A percentile compares a stretch with the other conserved stretches of the same genome.
Conservation (phyloP, 2,888 invertebrate species). For the Pollenia labialis region DNA sequence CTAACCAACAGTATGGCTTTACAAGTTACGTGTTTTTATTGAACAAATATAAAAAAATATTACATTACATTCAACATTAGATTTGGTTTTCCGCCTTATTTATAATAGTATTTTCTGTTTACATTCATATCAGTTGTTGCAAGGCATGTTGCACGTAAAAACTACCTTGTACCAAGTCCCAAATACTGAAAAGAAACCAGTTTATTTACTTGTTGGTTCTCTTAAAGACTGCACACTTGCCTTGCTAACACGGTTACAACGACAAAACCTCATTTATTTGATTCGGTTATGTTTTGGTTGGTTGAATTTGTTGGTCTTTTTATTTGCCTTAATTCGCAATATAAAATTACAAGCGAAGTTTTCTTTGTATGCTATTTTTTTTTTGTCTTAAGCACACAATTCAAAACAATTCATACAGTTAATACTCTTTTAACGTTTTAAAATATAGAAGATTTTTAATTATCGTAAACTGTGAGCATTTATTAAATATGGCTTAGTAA, state of each 20-base stretch:
- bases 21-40: slow-evolving; percentile 51
- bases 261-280: slow-evolving; percentile 58
- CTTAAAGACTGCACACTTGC: slow-evolving; percentile 54
- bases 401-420: not conserved
- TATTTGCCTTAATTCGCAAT: slow-evolving; percentile 41
- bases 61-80: slow-evolving; percentile 63
- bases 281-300: slow-evolving; percentile 37
- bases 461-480: too few species aligned
- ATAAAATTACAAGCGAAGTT: slow-evolving; percentile 18
- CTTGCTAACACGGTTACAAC: slow-evolving; percentile 70
- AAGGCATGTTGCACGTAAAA: slow-evolving; percentile 64
- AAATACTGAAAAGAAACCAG: slow-evolving; percentile 63
- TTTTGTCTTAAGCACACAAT: slow-evolving; percentile 3
- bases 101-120: slow-evolving; percentile 47
- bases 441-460: too few species aligned
- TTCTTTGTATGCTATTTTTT: slow-evolving; percentile 10
- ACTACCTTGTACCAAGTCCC: slow-evolving; percentile 59
- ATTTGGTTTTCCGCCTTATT: slow-evolving; percentile 70
- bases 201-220: slow-evolving; percentile 56
- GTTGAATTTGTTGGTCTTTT: slow-evolving; percentile 45
- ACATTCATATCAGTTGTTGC: slow-evolving; percentile 48
- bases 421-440: not conserved
- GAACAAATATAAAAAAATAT: slow-evolving; percentile 23
- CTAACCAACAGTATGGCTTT: slow-evolving; percentile 29
- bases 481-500: too few species aligned